These are phyloP conservation scores for Neuroscelio doddi DNA, from an alignment of 2,888 invertebrate species.

Conservation along the genomic window DNA sequence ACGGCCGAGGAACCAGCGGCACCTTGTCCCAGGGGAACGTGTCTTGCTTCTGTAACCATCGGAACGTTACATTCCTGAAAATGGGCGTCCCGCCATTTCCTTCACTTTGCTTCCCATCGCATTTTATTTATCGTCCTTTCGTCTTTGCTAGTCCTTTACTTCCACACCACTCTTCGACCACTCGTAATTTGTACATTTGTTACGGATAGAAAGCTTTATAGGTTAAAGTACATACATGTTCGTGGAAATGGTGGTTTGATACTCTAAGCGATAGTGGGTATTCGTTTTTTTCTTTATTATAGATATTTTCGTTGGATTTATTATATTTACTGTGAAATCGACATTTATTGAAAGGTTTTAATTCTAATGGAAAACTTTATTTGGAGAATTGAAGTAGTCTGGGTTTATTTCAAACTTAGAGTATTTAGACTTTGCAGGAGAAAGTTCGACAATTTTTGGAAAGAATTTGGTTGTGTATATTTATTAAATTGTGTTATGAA, in stretches of 20 bases:
- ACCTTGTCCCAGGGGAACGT: slow-evolving; percentile 91
- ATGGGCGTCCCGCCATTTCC: slow-evolving; percentile 32
- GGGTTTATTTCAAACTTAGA: too few relatives aligned
- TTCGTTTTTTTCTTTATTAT: too few relatives aligned
- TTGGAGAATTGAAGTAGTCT: too few relatives aligned
- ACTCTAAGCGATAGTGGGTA: background rate
- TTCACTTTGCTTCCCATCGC: slow-evolving; percentile 9
- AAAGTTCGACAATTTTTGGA: too few relatives aligned
- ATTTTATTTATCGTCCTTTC: background rate
- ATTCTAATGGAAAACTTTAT: too few relatives aligned
- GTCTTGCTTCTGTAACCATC: slow-evolving; percentile 80
- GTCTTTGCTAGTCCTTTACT: slow-evolving; percentile 55
- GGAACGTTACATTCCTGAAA: too few relatives aligned
- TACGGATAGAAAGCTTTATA: slow-evolving; percentile 15
- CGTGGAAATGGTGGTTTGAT: background rate
- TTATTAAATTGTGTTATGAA: too few relatives aligned
- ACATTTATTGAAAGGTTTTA: too few relatives aligned
- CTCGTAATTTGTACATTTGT: slow-evolving; percentile 24
- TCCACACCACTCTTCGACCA: slow-evolving; percentile 63
- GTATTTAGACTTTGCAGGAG: too few relatives aligned
- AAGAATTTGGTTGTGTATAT: too few relatives aligned
- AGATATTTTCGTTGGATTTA: too few relatives aligned
- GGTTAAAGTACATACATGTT: slow-evolving; percentile 9
- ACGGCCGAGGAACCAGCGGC: slow-evolving; percentile 89
- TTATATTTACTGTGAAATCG: too few relatives aligned